Base-by-base conservation (phyloP, 2,113 vertebrate species). In the Melospiza georgiana region DNA sequence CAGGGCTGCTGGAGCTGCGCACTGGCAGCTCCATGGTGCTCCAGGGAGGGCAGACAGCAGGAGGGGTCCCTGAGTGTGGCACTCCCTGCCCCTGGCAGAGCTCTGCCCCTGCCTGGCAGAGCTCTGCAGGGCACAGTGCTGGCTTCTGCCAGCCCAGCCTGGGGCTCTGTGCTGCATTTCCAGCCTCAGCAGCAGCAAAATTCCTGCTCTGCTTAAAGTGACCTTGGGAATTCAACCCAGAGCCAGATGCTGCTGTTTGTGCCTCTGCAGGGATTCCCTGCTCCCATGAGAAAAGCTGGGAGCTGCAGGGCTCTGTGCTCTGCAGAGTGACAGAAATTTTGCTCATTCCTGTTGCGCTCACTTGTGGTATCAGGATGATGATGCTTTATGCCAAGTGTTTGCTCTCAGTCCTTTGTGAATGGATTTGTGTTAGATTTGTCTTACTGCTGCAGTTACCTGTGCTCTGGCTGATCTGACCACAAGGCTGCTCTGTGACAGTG, bases 181-280 rank as follows among this genome's bases (percentile, higher is more conserved):
- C 16, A 52, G 33, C 33, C 71, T 17, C 66, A 24, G 81, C n/a
- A 87, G 20, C 71, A 91, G 59, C 17, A 9, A 20, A 43, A 72
- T 67, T n/a, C 58, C 73, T 84, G 44, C 55, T 90, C 59, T 85
- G 58, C 28, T 84, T 87, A 58, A 46, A 79, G 44, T 52, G 87
- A 95, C 91, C 91, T 93, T 97, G 91, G 78, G 59, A 93, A 87
- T 78, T 80, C 75, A 76, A 51, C 25, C 9, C 51, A 25, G 62
- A 89, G 43, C 49, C 78, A 83, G 91, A 76, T 73, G 87, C 87
- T 87, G 78, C 67, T 93, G 5, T 87, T 90, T 3, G 2, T 74
- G 78, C 67, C 87, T 74, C 95, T 93, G 93, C 87, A 93, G 91
- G 96, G 84, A 93, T 93, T 95, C 94, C 89, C 74, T 94, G 80